Conservation (phyloP, 2,888 invertebrate species). For the Hermaeophaga mercurialis region DNA sequence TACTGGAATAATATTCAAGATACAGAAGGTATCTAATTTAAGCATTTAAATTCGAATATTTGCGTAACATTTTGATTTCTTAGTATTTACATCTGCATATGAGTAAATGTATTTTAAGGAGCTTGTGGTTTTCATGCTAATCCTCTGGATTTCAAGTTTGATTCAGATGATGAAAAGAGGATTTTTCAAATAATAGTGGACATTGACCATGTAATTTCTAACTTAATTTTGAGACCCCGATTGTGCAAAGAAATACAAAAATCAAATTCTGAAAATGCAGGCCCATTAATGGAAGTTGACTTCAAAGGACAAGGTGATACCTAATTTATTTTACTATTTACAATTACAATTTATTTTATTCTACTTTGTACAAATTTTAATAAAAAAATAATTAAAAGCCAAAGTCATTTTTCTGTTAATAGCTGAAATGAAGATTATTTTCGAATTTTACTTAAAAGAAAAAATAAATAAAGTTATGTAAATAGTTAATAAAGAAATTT, state of each 20-base stretch:
- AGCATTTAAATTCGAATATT: too few relatives aligned
- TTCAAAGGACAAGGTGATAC: constrained; percentile 26
- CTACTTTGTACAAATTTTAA: too few relatives aligned
- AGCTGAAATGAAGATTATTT: too few relatives aligned
- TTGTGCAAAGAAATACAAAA: constrained; percentile 34
- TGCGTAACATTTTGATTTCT: not conserved
- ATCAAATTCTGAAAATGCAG: constrained; percentile 3
- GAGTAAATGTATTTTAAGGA: constrained; percentile 32
- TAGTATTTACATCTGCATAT: not conserved
- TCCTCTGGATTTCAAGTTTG: constrained; percentile 37
- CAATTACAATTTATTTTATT: too few relatives aligned
- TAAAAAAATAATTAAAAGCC: too few relatives aligned
- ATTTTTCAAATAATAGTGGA: constrained; percentile 37
- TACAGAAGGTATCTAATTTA: constrained; percentile 35
- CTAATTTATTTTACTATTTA: not conserved
- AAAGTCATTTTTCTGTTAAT: too few relatives aligned
- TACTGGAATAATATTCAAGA: constrained; percentile 40
- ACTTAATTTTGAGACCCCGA: constrained; percentile 35
- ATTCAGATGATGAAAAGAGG: constrained; percentile 38
- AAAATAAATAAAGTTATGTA: too few relatives aligned
- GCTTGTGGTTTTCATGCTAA: constrained; percentile 42
- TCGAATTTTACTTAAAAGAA: too few relatives aligned
- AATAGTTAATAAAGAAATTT: too few relatives aligned
- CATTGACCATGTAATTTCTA: constrained; percentile 34
- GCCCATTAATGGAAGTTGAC: not conserved